phyloP scores from a whole-genome alignment of 2,113 vertebrate genomes.

The Alouatta palliata region DNA sequence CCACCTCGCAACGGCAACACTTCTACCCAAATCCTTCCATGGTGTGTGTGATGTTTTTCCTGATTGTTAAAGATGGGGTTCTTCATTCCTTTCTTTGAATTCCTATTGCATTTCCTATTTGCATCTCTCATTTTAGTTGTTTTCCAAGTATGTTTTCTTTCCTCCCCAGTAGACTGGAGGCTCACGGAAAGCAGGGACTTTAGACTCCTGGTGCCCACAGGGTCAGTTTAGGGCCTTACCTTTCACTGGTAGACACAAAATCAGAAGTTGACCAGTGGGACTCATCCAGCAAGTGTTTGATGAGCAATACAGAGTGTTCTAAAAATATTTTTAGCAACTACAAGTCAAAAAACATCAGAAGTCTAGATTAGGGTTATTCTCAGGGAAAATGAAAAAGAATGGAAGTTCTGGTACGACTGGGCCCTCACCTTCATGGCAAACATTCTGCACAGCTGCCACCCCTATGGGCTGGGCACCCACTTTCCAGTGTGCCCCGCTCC shows the following conservation, averaged over 20 bases:
- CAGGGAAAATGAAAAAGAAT: neutral
- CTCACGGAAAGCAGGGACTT: neutral
- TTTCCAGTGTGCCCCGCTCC: neutral
- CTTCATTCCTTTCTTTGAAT: neutral
- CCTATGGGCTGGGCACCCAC: fast-evolving
- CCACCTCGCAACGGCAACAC: neutral
- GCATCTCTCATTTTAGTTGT: neutral
- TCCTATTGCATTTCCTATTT: neutral
- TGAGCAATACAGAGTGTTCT: neutral
- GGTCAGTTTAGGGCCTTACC: neutral
- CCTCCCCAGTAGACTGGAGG: neutral
- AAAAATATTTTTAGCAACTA: neutral
- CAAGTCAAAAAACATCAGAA: neutral
- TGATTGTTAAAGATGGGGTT: neutral
- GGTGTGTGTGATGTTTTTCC: neutral
- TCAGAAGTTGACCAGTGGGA: neutral
- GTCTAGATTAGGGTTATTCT: neutral
- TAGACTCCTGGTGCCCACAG: neutral
- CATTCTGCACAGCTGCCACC: neutral
- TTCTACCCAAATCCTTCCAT: fast-evolving
- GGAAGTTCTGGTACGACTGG: neutral
- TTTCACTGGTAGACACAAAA: fast-evolving
- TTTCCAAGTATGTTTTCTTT: neutral
- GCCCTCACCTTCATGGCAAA: neutral
- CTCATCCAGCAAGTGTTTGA: neutral